Evolutionary conservation across 1,140 invertebrate genomes (phyloP).

Genomic region (Bathynomus jamesi): DNA sequence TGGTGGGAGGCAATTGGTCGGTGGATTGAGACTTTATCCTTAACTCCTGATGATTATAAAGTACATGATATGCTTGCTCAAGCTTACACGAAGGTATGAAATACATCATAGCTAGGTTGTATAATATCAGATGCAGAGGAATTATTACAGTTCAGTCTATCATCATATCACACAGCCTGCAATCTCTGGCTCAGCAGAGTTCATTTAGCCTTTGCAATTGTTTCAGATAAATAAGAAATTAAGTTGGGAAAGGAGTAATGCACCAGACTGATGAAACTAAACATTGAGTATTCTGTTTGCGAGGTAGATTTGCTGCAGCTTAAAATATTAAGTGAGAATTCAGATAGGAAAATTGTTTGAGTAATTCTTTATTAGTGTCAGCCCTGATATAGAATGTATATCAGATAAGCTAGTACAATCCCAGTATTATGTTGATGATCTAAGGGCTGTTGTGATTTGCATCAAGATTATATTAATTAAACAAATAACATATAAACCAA

Average conservation of each 20-base stretch:
- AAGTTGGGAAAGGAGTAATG: not conserved
- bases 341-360: too few species aligned
- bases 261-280: not conserved
- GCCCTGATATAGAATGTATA: too few species aligned
- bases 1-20: constrained; percentile 33
- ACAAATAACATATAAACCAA: not conserved
- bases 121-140: not conserved
- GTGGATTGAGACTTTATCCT: constrained; percentile 28
- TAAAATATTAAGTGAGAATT: too few species aligned
- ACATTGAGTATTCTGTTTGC: too few species aligned
- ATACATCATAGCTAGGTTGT: not conserved
- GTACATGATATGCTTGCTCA: constrained; percentile 36
- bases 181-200: not conserved
- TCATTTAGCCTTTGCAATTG: not conserved
- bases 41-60: constrained; percentile 18
- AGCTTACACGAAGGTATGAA: constrained; percentile 21
- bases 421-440: too few species aligned
- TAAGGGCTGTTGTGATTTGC: too few species aligned
- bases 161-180: too few species aligned
- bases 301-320: too few species aligned
- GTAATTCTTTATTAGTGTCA: too few species aligned
- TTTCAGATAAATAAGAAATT: not conserved
- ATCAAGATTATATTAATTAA: not conserved
- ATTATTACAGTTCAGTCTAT: not conserved
- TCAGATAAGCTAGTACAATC: too few species aligned